A percentile compares a stretch with the other conserved stretches of the same genome.
Evolutionary conservation across 2,113 vertebrate genomes (phyloP).

Genomic region (Nansenia antarctica): DNA sequence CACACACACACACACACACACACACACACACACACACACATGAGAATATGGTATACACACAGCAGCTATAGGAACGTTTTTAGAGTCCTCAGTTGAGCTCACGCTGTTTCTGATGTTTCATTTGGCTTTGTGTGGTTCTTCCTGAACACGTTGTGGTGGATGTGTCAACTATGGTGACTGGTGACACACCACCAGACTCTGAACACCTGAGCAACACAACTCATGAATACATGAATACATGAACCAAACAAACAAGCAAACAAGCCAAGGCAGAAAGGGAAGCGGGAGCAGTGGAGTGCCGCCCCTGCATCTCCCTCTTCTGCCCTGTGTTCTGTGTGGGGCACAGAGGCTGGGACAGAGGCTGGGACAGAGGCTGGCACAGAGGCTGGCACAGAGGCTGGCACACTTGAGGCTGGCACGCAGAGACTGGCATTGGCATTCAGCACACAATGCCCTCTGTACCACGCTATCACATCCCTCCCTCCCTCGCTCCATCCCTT

Average conservation of each 20-base stretch:
- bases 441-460: slow-evolving; percentile 14
- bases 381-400: too few relatives aligned
- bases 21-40: too few relatives aligned
- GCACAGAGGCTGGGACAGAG: too few relatives aligned
- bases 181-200: slow-evolving; percentile 46
- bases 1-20: too few relatives aligned
- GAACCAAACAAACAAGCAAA: not conserved
- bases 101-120: slow-evolving; percentile 8
- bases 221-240: not conserved
- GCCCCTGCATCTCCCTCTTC: too few relatives aligned
- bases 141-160: not conserved
- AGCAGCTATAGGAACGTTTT: too few relatives aligned
- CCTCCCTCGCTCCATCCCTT: slow-evolving; percentile 15
- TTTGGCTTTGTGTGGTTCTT: slow-evolving; percentile 21
- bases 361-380: too few relatives aligned
- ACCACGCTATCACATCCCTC: too few relatives aligned
- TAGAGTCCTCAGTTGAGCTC: too few relatives aligned
- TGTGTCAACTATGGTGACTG: slow-evolving; percentile 47
- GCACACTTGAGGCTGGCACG: not conserved
- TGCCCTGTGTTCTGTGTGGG: too few relatives aligned
- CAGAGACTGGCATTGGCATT: slow-evolving; percentile 38
- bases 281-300: slow-evolving; percentile 40
- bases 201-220: slow-evolving; percentile 56
- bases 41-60: too few relatives aligned
- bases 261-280: slow-evolving; percentile 30